Evolutionary conservation across 2,113 vertebrate species (phyloP), one percentile per base, ranked within the genome.

Genomic region (Oreochromis spilurus): DNA sequence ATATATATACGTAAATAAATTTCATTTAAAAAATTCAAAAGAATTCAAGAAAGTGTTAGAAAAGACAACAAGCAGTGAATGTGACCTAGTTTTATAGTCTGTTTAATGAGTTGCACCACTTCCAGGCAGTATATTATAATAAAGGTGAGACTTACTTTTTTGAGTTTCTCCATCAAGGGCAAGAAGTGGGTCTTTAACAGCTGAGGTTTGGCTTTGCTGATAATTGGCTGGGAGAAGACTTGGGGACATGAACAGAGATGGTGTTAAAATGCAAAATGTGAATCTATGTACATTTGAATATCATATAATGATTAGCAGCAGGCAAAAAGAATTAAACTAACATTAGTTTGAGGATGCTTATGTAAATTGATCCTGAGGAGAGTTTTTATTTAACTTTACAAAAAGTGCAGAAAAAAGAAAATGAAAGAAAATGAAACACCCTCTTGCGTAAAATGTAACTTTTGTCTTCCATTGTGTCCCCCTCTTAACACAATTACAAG

Each of bases 171-270:
- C 98, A 99, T 99, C 90, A 99, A 90, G 36, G 98, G 98, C 90
- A 99, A 96, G 94, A 99, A 99, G 90, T 99, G 98, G 7, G 97
- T 98, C 96, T 98, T 98, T 82, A 99, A 95, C 38, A 99, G 97
- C 89, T 98, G 96, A 14, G 97, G 94, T 88, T 97, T 97, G 85
- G 97, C 98, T 95, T 99, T 99, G 93, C 97, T 97, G 95, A 99
- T 99, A 94, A 99, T 99, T 79, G 98, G 98, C 97, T 99, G 98
- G 82, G 98, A 99, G 95, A 99, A 99, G 50, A 99, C 98, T 99
- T 94, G 7, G 26, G 34, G 82, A 52, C 9, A 53, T 4, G 29
- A 9, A 75, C 5, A 82, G 43, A 89, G n/a, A 82, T 29, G 7
- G 34, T 7, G 48, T 79, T n/a, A 83, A 40, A 43, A 40, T 0